Base-by-base conservation (phyloP, 1,140 invertebrate species). In the Monomorium pharaonis region DNA sequence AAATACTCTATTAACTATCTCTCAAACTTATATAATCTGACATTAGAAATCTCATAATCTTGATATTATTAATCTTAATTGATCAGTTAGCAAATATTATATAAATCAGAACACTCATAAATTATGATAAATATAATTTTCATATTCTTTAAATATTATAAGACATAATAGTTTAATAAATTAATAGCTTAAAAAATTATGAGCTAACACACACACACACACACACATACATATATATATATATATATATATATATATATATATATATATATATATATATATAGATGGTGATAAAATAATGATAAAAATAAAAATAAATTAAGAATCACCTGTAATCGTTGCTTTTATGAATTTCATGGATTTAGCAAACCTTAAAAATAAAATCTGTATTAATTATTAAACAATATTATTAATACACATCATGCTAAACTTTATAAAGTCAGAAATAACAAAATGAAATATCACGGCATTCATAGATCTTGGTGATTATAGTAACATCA, bases 381-480 rank as follows among this genome's bases (percentile, higher is more conserved):
- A 33, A 37, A n/a, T 60, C n/a, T 44, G 0, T 44, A 9, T 42
- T 76, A 30, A 16, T 44, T 30, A 49, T 21, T 49, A 3, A 62
- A 3, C 10, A 24, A 65, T 37, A 51, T 78, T 24, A 51, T 62
- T n/a, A n/a, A n/a, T n/a, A n/a, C n/a, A n/a, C n/a, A n/a, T n/a
- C n/a, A n/a, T n/a, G n/a, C 12, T 56, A 30, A 58, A 51, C 5
- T 67, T 54, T 18, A 67, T 7, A 10, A 12, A 37, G 54, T 80
- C 44, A 78, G 76, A 69, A 80, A 47, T 65, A 78, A 44, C 76
- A 78, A 78, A 78, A 65, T 49, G 1, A 14, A 44, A 44, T 63
- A 65, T 78, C 44, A 78, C 14, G 12, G 30, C 60, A 65, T 65
- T 78, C 30, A 67, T n/a, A 78, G 60, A 67, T 51, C 30, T 78